phyloP scores from a whole-genome alignment of 2,797 vertebrate species.

The Coregonus ussuriensis region DNA sequence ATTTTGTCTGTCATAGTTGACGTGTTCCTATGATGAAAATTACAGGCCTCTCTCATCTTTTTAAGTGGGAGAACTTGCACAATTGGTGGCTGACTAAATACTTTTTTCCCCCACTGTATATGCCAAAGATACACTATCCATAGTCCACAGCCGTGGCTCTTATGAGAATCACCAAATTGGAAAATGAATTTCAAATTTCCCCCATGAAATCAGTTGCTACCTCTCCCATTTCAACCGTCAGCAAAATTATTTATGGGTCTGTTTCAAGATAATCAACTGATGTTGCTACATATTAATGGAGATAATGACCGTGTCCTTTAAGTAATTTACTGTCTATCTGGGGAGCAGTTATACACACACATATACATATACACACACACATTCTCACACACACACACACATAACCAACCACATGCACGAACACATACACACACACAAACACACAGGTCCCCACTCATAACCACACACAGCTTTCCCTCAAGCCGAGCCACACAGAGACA shows the following conservation, averaged over 20 bases:
- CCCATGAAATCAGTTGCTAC: constrained; percentile 24
- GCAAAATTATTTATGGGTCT: constrained; percentile 39
- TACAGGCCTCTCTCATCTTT: too few relatives aligned
- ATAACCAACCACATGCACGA: constrained; percentile 26
- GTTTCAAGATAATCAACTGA: constrained; percentile 39
- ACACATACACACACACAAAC: constrained; percentile 10
- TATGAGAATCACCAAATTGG: constrained; percentile 24
- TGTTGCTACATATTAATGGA: constrained; percentile 21
- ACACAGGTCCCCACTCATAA: background rate
- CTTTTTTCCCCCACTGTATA: too few relatives aligned
- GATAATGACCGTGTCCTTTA: constrained; percentile 39
- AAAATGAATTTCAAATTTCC: constrained; percentile 48
- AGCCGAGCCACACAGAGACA: constrained; percentile 13
- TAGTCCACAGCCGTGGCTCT: constrained; percentile 5
- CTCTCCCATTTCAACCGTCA: constrained; percentile 27
- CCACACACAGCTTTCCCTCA: background rate
- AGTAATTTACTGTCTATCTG: constrained; percentile 29
- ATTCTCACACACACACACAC: background rate
- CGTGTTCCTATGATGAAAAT: too few relatives aligned
- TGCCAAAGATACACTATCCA: background rate
- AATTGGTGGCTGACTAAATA: too few relatives aligned
- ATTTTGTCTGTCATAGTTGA: too few relatives aligned
- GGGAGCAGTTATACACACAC: background rate
- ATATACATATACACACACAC: constrained; percentile 7
- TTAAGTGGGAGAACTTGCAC: too few relatives aligned